Evolutionary conservation across 2,797 vertebrate species (phyloP).

Genomic region (Pyrocephalus nanus): DNA sequence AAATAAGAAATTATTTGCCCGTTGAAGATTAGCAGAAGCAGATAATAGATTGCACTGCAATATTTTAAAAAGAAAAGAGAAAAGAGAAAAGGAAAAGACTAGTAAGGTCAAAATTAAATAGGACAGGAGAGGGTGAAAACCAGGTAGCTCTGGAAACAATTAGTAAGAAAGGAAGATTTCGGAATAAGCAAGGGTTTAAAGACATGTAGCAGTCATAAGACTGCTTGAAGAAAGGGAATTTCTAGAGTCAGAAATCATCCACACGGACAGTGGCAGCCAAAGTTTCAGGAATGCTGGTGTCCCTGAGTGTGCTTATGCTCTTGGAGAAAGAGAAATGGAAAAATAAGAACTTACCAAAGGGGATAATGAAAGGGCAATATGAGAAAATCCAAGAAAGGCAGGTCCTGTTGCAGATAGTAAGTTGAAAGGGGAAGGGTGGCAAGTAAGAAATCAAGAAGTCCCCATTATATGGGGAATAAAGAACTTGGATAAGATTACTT

Average conservation of each 20-base stretch:
- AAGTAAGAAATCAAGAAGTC: neutral
- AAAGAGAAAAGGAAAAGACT: neutral
- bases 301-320: neutral
- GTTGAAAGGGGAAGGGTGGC: neutral
- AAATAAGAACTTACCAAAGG: neutral
- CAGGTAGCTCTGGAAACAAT: neutral
- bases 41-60: neutral
- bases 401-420: neutral
- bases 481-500: neutral
- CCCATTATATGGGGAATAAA: neutral
- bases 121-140: neutral
- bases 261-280: neutral
- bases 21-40: neutral
- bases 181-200: neutral
- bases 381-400: neutral
- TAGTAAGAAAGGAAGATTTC: neutral
- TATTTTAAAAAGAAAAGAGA: neutral
- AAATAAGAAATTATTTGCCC: neutral
- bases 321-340: neutral
- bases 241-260: neutral
- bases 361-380: neutral
- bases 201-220: neutral
- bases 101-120: neutral
- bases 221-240: neutral
- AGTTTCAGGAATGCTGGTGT: neutral